Base-by-base conservation (phyloP, 2,888 invertebrate genomes). In the Neuroscelio doddi region DNA sequence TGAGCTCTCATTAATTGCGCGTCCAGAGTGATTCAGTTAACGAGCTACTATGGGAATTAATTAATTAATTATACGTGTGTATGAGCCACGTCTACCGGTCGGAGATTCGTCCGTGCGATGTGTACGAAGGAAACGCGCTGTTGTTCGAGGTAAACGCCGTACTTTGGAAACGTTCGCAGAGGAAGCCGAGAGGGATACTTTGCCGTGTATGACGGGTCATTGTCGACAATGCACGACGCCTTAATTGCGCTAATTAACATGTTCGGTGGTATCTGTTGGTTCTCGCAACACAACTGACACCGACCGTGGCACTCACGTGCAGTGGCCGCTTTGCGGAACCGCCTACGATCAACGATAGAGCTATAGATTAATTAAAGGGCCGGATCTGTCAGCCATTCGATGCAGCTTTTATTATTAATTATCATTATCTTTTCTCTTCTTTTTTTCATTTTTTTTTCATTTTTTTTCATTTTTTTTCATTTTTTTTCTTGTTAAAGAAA, bases 41-140 rank as follows among this genome's bases (percentile, higher is more conserved):
- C 71, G 66, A 72, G 73, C 69, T 64, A 66, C 68, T 69, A 73
- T 64, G 64, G 63, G 72, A 71, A 71, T 70, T 70, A 75, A 77
- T 77, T 74, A 76, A 74, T 74, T 72, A 72, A 69, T 76, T 76
- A 76, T 64, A 64, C 66, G 65, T 69, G 63, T 62, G 65, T 50
- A 59, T 69, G 63, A 65, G 63, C 59, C 50, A 45, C 52, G 50
- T 65, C 62, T 57, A 62, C 63, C 63, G 63, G 51, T 63, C 53
- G 61, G 46, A 69, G 69, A 66, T 69, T 59, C 57, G 53, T 55
- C 46, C 38, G 53, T 52, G 63, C 65, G 69, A 69, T 69, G 69
- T 65, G 64, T 68, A 52, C 63, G 56, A 45, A 61, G 69, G 69
- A 69, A 69, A 61, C 59, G 64, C 57, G 45, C 64, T 53, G 65